Evolutionary conservation across 2,888 invertebrate genomes (phyloP), one percentile per base, ranked within the genome.

Genomic region (Apeira syringaria): DNA sequence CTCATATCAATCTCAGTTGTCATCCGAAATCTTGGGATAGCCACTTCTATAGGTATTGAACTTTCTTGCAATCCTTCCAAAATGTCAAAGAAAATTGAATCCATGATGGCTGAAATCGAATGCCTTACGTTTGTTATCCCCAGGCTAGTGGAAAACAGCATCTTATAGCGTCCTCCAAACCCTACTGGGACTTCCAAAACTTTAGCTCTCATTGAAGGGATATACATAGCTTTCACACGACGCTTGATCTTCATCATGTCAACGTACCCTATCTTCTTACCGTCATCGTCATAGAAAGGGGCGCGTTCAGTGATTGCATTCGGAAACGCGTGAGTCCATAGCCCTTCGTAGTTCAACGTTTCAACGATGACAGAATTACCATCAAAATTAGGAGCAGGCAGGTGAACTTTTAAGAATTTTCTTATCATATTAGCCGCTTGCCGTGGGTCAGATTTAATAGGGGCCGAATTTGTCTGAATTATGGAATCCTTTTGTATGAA

Each of bases 291-390:
- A 18, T 57, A 59, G 12, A 67, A 67, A 0, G 67, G 56, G 10
- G 53, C 50, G 3, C 33, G 34, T 10, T 56, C 47, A 3, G 59
- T 33, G 0, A 29, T 24, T 2, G 56, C 53, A 10, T 61, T 53
- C 6, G 47, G 13, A 22, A 61, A 67, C 0, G 59, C 58, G 6
- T 56, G 51, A 0, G 50, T 54, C 64, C 65, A 65, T 3, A 64
- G 13, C 0, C 61, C 67, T 0, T 47, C 46, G 4, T 54, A 66
- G 7, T 63, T 59, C 22, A 67, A 26, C 1, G 57, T 48, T 32
- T 65, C 61, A 6, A 62, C 8, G 6, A 67, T 25, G 0, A 64
- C 38, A 0, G 67, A 67, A 24, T 67, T 64, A 0, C 66, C 66
- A 2, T 10, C 48, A 1, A 59, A 22, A 31, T 61, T 24, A 0